phyloP scores from a whole-genome alignment of 1,140 invertebrate genomes.

The Elymnias hypermnestra region DNA sequence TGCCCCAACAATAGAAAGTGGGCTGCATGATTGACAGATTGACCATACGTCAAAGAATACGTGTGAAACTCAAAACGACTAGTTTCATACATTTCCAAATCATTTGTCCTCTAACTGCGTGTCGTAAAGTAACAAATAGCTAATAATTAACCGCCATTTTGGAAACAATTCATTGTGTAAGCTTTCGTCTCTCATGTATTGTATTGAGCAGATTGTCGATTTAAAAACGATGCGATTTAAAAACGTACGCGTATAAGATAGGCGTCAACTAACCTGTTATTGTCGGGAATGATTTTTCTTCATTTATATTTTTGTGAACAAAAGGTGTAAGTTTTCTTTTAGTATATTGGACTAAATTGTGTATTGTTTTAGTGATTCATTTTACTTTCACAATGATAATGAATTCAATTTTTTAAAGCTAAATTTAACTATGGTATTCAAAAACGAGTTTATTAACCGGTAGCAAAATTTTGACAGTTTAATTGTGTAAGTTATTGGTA shows the following conservation, averaged over 20 bases:
- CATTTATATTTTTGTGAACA: constrained; percentile 16
- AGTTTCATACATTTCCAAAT: constrained; percentile 23
- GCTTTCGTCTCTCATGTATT: constrained; percentile 7
- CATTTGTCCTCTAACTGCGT: constrained; percentile 25
- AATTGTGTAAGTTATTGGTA: too few relatives aligned
- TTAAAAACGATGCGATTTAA: constrained; percentile 16
- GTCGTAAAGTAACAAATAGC: constrained; percentile 28
- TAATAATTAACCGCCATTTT: constrained; percentile 37
- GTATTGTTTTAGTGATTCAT: background rate
- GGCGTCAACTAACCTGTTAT: constrained; percentile 2
- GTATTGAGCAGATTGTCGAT: background rate
- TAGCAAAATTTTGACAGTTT: too few relatives aligned
- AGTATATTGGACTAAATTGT: constrained; percentile 4
- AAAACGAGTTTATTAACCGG: too few relatives aligned
- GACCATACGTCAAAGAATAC: constrained; percentile 10
- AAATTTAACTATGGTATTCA: too few relatives aligned
- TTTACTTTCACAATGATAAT: background rate
- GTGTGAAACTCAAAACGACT: constrained; percentile 18
- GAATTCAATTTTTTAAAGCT: too few relatives aligned
- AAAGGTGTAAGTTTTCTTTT: constrained; percentile 16
- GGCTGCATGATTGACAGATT: background rate
- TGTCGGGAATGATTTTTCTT: constrained; percentile 1
- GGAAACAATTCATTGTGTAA: constrained; percentile 25
- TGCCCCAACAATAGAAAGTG: too few relatives aligned
- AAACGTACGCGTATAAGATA: constrained; percentile 17